Evolutionary conservation across 2,797 vertebrate species (phyloP).

Genomic region (Pantherophis alleghaniensis): DNA sequence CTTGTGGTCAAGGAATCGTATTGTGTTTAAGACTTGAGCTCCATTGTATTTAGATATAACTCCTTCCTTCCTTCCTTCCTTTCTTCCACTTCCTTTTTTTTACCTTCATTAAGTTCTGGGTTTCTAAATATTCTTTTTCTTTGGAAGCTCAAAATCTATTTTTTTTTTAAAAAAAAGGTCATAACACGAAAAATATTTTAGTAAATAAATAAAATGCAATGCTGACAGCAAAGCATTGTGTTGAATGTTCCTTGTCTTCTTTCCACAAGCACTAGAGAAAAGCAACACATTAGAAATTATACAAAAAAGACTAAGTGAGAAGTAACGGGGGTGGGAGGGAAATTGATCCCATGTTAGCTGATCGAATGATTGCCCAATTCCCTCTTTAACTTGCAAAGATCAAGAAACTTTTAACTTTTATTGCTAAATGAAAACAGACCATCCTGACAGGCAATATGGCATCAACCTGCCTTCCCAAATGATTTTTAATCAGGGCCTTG

Average conservation of each 20-base stretch:
- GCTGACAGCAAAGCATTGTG: not conserved
- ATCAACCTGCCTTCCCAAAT: not conserved
- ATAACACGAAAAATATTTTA: not conserved
- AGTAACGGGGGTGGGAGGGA: not conserved
- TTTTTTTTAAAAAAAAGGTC: not conserved
- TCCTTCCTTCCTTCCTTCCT: not conserved
- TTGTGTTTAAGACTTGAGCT: not conserved
- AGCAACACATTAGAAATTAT: not conserved
- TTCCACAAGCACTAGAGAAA: not conserved
- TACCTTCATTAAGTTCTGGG: not conserved
- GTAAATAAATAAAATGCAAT: not conserved
- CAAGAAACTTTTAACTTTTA: not conserved
- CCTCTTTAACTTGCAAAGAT: not conserved
- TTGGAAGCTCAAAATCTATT: not conserved
- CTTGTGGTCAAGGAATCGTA: not conserved
- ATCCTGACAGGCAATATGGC: not conserved
- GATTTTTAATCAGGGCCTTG: not conserved
- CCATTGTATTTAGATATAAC: not conserved
- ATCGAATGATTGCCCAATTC: not conserved
- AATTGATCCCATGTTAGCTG: not conserved
- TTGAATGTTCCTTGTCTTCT: not conserved
- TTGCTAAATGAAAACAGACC: not conserved
- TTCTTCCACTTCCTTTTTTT: not conserved
- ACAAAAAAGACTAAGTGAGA: not conserved
- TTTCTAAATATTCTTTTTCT: not conserved